These are phyloP conservation scores for Cryptops parisi DNA, from an alignment of 2,888 invertebrate species.

Conservation along the genomic window DNA sequence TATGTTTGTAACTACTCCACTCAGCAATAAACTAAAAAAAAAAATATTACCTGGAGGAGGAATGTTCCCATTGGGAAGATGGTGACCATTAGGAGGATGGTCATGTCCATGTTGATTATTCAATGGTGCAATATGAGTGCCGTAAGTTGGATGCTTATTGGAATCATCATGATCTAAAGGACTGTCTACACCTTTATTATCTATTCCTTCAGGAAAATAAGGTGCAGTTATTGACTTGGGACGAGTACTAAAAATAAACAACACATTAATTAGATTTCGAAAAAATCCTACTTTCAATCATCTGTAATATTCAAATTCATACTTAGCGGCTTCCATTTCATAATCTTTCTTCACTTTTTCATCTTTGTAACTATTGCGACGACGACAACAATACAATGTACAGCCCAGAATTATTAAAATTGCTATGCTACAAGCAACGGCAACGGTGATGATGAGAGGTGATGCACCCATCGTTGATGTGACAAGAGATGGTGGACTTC, in stretches of 20 bases:
- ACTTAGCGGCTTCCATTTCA: conserved; percentile 52
- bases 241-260: conserved; percentile 15
- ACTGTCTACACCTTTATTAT: conserved; percentile 81
- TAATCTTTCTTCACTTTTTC: conserved; percentile 79
- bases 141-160: conserved; percentile 35
- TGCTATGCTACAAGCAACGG: no score
- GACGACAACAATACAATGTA: conserved; percentile 54
- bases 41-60: conserved; percentile 11
- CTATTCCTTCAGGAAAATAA: conserved; percentile 72
- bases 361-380: conserved; percentile 61
- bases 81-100: conserved; percentile 1
- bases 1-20: neutral
- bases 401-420: no score
- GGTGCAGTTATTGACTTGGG: conserved; percentile 43
- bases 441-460: no score
- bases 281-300: conserved; percentile 2
- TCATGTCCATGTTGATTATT: conserved; percentile 13
- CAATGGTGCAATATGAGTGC: conserved; percentile 2
- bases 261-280: neutral
- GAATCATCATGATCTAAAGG: conserved; percentile 79
- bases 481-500: no score
- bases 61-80: conserved; percentile 20
- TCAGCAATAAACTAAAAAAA: neutral
- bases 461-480: no score
- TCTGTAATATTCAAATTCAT: neutral